Conservation (phyloP, 2,888 invertebrate species). For the Laspeyria flexula region DNA sequence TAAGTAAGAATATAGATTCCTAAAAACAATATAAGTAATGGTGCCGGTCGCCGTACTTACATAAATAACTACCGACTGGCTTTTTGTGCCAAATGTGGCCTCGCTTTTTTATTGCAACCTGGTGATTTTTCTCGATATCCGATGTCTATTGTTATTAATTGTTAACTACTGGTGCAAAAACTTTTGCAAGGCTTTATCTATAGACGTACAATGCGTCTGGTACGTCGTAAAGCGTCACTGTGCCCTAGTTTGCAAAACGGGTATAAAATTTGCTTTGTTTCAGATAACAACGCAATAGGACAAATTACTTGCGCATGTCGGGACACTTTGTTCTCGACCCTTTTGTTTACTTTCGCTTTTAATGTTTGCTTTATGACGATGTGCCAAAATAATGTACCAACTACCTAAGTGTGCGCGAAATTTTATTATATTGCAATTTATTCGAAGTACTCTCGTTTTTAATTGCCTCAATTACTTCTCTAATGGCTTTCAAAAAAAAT, state of each 20-base stretch:
- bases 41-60: constrained; percentile 1
- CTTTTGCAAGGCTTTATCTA: constrained; percentile 72
- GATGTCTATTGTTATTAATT: constrained; percentile 62
- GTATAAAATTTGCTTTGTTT: constrained; percentile 68
- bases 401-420: constrained; percentile 17
- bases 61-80: constrained; percentile 29
- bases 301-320: constrained; percentile 74
- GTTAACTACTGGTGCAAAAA: constrained; percentile 67
- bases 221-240: constrained; percentile 70
- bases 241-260: constrained; percentile 74
- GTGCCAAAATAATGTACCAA: constrained; percentile 20
- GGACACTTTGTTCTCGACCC: constrained; percentile 64
- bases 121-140: constrained; percentile 61
- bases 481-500: neutral
- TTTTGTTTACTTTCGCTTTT: constrained; percentile 73
- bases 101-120: constrained; percentile 65
- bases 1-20: constrained; percentile 20
- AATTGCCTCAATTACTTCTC: neutral
- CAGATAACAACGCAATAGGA: constrained; percentile 69
- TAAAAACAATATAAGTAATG: constrained; percentile 28
- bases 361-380: constrained; percentile 47
- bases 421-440: constrained; percentile 16
- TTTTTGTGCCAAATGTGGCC: constrained; percentile 49
- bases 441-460: constrained; percentile 13
- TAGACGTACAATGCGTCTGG: constrained; percentile 55